Evolutionary conservation across 2,113 vertebrate species (phyloP).

Genomic region (Corythornis vintsioides): DNA sequence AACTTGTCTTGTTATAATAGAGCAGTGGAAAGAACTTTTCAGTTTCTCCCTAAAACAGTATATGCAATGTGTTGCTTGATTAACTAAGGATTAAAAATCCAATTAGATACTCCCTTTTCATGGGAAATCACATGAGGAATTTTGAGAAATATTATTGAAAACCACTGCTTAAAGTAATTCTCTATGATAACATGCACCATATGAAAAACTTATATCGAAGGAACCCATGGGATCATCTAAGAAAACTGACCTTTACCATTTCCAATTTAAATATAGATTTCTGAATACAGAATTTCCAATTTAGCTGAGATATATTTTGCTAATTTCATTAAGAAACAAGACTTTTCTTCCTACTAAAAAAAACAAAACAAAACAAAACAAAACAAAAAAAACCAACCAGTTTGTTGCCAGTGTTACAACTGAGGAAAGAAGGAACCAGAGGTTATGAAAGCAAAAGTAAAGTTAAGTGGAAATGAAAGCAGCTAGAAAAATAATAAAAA

Average conservation of each 20-base stretch:
- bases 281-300: not conserved
- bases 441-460: conserved; percentile 29
- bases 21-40: conserved; percentile 84
- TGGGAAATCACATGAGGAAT: conserved; percentile 78
- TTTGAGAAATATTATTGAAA: conserved; percentile 80
- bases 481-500: conserved; percentile 32
- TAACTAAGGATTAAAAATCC: conserved; percentile 88
- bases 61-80: conserved; percentile 80
- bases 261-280: not conserved
- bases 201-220: conserved; percentile 63
- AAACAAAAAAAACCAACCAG: no score
- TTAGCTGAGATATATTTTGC: not conserved
- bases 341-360: not conserved
- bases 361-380: no score
- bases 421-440: conserved; percentile 6
- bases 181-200: conserved; percentile 63
- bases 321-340: not conserved
- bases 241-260: not conserved
- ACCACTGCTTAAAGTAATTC: conserved; percentile 71
- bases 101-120: conserved; percentile 78
- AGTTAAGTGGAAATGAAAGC: not conserved
- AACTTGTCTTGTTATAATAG: conserved; percentile 78
- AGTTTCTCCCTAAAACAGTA: conserved; percentile 83
- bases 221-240: not conserved
- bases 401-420: not conserved